Percentiles rank a stretch among this genome's conserved stretches.
Evolutionary conservation across 1,140 invertebrate genomes (phyloP).

Genomic region (Drepana arcuata): DNA sequence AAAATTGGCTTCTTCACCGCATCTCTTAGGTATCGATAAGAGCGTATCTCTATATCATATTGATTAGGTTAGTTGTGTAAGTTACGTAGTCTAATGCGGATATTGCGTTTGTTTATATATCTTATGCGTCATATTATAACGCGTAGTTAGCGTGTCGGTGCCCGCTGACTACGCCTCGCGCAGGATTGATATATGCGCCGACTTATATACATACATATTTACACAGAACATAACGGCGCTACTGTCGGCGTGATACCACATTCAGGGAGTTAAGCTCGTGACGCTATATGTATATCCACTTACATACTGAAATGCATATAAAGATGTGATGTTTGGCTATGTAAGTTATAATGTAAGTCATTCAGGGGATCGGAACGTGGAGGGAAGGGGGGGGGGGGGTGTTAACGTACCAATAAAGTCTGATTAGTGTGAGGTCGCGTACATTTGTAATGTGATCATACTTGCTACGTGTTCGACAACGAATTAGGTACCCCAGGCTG

Average conservation of each 20-base stretch:
- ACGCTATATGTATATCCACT: slow-evolving; percentile 13
- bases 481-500: slow-evolving; percentile 8
- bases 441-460: slow-evolving; percentile 2
- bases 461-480: slow-evolving; percentile 3
- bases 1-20: slow-evolving; percentile 52
- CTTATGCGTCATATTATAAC: too few species aligned
- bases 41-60: slow-evolving; percentile 52
- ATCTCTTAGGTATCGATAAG: slow-evolving; percentile 43
- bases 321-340: slow-evolving; percentile 54
- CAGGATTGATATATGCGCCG: too few species aligned
- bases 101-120: too few species aligned
- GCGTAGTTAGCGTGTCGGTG: too few species aligned
- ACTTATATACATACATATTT: too few species aligned
- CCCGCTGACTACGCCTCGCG: too few species aligned
- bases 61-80: slow-evolving; percentile 42
- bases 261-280: background rate
- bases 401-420: slow-evolving; percentile 16
- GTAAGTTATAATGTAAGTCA: slow-evolving; percentile 53
- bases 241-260: too few species aligned
- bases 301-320: slow-evolving; percentile 28
- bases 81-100: too few species aligned
- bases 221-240: too few species aligned
- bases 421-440: slow-evolving; percentile 21
- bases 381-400: slow-evolving; percentile 15
- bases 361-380: slow-evolving; percentile 27